Conservation (phyloP, 2,113 vertebrate genomes). For the Panthera uncia region DNA sequence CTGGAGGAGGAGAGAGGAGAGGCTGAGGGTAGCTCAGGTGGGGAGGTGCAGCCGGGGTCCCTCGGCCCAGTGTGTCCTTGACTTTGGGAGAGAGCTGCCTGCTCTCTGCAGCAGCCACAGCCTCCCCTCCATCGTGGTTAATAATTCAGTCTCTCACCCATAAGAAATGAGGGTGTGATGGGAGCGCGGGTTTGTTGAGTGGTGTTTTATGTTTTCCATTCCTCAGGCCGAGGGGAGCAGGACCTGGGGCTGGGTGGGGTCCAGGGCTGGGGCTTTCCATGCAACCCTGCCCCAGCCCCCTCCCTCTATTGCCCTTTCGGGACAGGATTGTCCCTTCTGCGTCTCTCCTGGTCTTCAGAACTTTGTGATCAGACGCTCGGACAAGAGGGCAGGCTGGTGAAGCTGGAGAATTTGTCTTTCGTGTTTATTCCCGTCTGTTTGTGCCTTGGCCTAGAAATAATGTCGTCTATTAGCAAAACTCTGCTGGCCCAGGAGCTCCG, state of each 20-base stretch:
- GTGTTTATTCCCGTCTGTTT: background rate
- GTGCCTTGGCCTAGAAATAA: background rate
- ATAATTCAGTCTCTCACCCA: background rate
- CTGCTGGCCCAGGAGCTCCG: background rate
- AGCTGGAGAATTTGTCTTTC: background rate
- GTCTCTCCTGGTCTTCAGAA: background rate
- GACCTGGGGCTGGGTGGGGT: background rate
- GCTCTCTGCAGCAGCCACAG: background rate
- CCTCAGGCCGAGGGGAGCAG: background rate
- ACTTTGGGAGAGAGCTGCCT: background rate
- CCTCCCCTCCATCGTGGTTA: background rate
- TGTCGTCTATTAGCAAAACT: background rate
- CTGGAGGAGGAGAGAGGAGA: background rate
- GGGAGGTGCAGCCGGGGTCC: background rate
- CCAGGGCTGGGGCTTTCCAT: background rate
- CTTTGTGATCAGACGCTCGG: background rate
- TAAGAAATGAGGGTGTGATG: background rate
- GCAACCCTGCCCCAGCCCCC: no score
- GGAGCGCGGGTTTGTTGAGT: background rate
- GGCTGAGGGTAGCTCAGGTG: background rate
- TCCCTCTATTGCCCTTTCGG: background rate
- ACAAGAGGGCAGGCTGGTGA: background rate
- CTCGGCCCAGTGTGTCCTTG: fast-evolving
- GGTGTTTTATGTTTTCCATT: fast-evolving
- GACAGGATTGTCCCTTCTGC: background rate